phyloP scores from a whole-genome alignment of 2,888 invertebrate genomes.

The Germaria angustata region DNA sequence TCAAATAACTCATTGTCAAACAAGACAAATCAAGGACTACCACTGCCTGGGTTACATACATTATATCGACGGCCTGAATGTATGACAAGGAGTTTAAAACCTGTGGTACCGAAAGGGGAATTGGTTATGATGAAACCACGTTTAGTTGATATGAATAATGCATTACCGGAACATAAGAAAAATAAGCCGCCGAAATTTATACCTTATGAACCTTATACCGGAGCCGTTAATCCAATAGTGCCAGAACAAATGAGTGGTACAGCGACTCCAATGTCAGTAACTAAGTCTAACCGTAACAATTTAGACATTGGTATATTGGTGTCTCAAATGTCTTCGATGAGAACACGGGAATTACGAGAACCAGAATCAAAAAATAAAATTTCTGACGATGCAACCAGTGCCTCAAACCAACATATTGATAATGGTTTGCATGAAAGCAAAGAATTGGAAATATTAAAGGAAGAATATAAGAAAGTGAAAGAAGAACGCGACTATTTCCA shows the following conservation, averaged over 20 bases:
- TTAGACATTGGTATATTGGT: conserved; percentile 85
- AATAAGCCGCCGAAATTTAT: conserved; percentile 88
- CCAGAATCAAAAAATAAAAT: conserved; percentile 74
- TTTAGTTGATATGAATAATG: conserved; percentile 77
- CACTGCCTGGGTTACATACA: conserved; percentile 74
- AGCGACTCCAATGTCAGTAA: conserved; percentile 63
- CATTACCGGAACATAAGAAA: conserved; percentile 74
- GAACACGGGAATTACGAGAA: conserved; percentile 83
- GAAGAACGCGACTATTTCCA: conserved; percentile 87
- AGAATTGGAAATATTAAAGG: conserved; percentile 68
- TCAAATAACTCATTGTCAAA: conserved; percentile 52
- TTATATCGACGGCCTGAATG: conserved; percentile 74
- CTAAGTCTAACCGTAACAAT: conserved; percentile 81
- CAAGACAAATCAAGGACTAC: conserved; percentile 64
- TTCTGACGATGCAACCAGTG: conserved; percentile 75
- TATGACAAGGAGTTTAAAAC: conserved; percentile 77
- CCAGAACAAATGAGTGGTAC: conserved; percentile 76
- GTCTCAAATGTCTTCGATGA: conserved; percentile 86
- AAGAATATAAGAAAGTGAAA: conserved; percentile 80
- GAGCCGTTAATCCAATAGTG: conserved; percentile 89
- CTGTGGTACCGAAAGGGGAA: conserved; percentile 82
- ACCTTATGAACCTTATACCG: conserved; percentile 93
- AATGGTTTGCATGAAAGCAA: conserved; percentile 3
- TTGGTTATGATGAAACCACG: conserved; percentile 84
- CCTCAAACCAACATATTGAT: conserved; percentile 68